Evolutionary conservation across 1,140 invertebrate genomes (phyloP).

Genomic region (Argopecten irradians): DNA sequence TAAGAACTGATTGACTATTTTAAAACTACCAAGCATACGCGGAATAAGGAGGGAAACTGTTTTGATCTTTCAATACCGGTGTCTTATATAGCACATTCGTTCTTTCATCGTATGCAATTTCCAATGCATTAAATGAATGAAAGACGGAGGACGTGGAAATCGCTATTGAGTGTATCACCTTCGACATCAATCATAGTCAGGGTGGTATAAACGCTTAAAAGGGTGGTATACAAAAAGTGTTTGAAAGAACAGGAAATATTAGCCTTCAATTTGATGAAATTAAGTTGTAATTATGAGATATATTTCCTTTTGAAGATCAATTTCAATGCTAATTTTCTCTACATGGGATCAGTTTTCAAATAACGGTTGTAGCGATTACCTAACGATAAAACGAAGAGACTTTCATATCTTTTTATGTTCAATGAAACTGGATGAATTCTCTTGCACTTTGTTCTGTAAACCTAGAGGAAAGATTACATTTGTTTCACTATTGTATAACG

Average conservation of each 20-base stretch:
- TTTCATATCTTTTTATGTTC: not conserved
- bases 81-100: not conserved
- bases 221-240: not conserved
- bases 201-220: not conserved
- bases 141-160: not conserved
- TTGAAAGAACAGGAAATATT: slow-evolving; percentile 6
- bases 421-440: not conserved
- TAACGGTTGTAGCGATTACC: not conserved
- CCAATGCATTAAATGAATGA: not conserved
- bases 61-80: not conserved
- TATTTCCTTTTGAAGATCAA: not conserved
- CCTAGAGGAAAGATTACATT: not conserved
- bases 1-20: not conserved
- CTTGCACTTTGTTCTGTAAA: not conserved
- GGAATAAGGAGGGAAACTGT: not conserved
- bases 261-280: not conserved
- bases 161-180: not conserved
- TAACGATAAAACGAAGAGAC: not conserved
- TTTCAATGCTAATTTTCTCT: not conserved
- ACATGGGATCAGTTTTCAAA: not conserved
- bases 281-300: slow-evolving; percentile 9
- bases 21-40: no score
- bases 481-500: not conserved
- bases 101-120: not conserved
- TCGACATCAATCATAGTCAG: not conserved